Base-by-base conservation (phyloP, 1,140 invertebrate species). In the Battus philenor region DNA sequence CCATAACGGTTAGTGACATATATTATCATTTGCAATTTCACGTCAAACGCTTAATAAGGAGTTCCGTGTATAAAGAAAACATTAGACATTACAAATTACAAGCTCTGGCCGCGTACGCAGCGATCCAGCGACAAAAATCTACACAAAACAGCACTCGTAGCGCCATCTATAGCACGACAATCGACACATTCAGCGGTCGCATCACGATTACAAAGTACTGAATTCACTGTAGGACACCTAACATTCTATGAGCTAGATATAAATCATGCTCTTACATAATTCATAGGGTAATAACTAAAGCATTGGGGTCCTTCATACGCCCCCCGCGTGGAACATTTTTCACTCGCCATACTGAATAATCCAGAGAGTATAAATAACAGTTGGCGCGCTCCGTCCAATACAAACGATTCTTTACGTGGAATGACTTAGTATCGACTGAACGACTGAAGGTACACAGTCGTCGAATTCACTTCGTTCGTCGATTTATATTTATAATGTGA, bases 271-370 rank as follows among this genome's bases (percentile, higher is more conserved):
- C 44, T 60, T 81, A 63, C 50, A 76, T 79, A 82, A 77, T 79
- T 79, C 71, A 81, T 79, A 60, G 20, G 43, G 52, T 50, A 69
- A n/a, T 71, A 71, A 68, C 60, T 72, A 67, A 76, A 68, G 54
- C 63, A 61, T 44, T 30, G 20, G 44, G 47, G 39, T 43, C 50
- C 59, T 64, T 65, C 64, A 61, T 57, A 54, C 59, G 58, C 62
- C 65, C 66, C 69, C 71, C 61, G 69, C 58, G 64, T 64, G 38
- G 71, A 61, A 41, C 61, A 79, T 77, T 73, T 79, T 82, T 75
- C 71, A 80, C 57, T 50, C 63, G 54, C 44, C 55, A 44, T 53
- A 57, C 52, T 67, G 64, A 65, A 71, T 71, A 64, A 59, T 58
- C 47, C 52, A 58, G 47, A 46, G 39, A 29, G 41, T 50, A 60